These are phyloP conservation scores for Drosophila lacertosa DNA, from an alignment of 1,140 invertebrate species.

Conservation along the genomic window DNA sequence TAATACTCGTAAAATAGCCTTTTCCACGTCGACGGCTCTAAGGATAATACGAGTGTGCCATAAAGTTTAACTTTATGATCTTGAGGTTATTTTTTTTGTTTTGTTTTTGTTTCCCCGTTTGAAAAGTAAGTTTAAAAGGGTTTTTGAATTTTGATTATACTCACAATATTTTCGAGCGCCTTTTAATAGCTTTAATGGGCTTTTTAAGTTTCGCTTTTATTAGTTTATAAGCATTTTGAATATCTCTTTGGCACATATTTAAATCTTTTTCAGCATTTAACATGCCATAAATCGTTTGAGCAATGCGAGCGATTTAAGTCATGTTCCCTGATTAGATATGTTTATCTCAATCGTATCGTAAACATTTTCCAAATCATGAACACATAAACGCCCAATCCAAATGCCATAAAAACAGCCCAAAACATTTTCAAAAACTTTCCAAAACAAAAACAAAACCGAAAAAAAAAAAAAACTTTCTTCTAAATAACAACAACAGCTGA, in stretches of 20 bases:
- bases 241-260: slow-evolving; percentile 18
- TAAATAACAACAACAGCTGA: slow-evolving; percentile 48
- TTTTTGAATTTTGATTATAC: not conserved
- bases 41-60: slow-evolving; percentile 16
- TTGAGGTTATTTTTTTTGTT: not conserved
- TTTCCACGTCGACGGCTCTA: not conserved
- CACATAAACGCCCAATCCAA: slow-evolving; percentile 76
- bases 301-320: slow-evolving; percentile 29
- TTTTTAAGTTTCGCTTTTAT: slow-evolving; percentile 15
- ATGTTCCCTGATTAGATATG: slow-evolving; percentile 49
- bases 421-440: slow-evolving; percentile 62
- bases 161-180: slow-evolving; percentile 1
- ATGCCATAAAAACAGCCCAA: slow-evolving; percentile 58
- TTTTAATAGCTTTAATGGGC: slow-evolving; percentile 5
- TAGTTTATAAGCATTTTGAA: slow-evolving; percentile 34
- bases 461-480: slow-evolving; percentile 50
- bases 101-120: slow-evolving; percentile 1
- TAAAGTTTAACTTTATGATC: slow-evolving; percentile 1
- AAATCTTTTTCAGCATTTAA: slow-evolving; percentile 25
- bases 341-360: slow-evolving; percentile 60
- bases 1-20: slow-evolving; percentile 44
- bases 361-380: slow-evolving; percentile 62
- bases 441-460: slow-evolving; percentile 50
- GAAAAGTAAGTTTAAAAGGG: not conserved
- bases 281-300: slow-evolving; percentile 29